Evolutionary conservation across 1,140 invertebrate genomes (phyloP).

Genomic region (Bombus picipes): DNA sequence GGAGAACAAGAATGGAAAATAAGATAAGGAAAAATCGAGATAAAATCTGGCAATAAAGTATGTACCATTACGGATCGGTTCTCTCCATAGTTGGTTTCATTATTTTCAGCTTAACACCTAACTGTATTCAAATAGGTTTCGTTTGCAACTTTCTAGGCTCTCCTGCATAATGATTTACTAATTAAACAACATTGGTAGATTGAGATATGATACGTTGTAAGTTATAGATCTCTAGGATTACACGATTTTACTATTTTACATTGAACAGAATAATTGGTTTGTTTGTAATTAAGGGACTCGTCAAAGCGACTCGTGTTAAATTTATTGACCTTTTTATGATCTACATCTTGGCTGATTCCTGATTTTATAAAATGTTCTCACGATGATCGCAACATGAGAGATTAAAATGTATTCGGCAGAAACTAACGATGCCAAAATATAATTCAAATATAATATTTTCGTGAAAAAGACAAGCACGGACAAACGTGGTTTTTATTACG

Average conservation of each 20-base stretch:
- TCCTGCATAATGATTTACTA: neutral
- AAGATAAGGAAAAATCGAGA: slow-evolving; percentile 18
- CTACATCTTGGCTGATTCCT: too few species aligned
- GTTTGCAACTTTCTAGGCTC: neutral
- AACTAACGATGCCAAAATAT: too few species aligned
- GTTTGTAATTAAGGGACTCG: too few species aligned
- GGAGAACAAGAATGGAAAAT: slow-evolving; percentile 18
- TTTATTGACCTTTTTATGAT: too few species aligned
- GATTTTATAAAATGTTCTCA: too few species aligned
- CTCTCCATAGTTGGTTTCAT: neutral
- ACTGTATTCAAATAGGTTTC: neutral
- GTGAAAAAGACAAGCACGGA: too few species aligned
- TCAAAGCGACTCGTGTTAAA: too few species aligned
- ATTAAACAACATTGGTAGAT: neutral
- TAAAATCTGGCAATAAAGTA: slow-evolving; percentile 29
- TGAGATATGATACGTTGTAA: too few species aligned
- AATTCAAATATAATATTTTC: too few species aligned
- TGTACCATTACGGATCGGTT: neutral
- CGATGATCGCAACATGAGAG: too few species aligned
- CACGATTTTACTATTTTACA: neutral
- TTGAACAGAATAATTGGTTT: neutral
- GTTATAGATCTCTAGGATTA: neutral
- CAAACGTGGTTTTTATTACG: too few species aligned
- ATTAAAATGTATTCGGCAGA: too few species aligned
- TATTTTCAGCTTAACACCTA: neutral